A percentile compares a stretch with the other conserved stretches of the same genome.
Evolutionary conservation across 2,888 invertebrate genomes (phyloP).

Genomic region (Epistrophe eligans): DNA sequence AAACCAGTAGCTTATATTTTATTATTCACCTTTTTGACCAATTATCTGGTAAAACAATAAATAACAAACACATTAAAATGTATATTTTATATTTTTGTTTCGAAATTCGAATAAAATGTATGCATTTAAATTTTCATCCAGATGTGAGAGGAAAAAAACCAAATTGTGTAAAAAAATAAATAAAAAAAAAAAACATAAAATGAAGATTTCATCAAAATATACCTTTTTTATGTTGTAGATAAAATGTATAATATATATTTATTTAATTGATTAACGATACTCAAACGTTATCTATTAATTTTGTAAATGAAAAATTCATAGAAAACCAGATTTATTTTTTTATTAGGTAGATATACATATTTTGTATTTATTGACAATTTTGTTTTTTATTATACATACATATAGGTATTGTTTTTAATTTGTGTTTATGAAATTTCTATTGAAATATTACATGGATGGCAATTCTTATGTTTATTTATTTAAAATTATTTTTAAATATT

Average conservation of each 20-base stretch:
- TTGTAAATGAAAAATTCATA: conserved; percentile 12
- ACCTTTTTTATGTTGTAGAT: conserved; percentile 29
- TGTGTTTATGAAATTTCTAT: conserved; percentile 6
- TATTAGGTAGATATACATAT: neutral
- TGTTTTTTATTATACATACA: conserved; percentile 17
- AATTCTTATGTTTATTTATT: conserved; percentile 7
- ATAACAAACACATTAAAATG: too few species aligned
- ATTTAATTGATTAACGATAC: conserved; percentile 57
- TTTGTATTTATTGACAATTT: conserved; percentile 20
- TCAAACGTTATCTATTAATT: conserved; percentile 63
- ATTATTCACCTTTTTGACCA: too few species aligned
- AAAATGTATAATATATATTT: neutral
- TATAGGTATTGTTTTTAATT: neutral
- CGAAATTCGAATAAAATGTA: too few species aligned
- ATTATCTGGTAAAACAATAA: too few species aligned
- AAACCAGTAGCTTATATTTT: too few species aligned
- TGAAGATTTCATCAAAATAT: neutral
- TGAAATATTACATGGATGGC: neutral
- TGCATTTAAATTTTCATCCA: neutral
- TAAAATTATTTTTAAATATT: neutral
- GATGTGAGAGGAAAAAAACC: neutral
- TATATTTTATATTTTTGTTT: too few species aligned
- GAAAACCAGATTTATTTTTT: conserved; percentile 11
- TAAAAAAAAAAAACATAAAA: conserved; percentile 16
- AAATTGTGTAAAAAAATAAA: neutral